Evolutionary conservation across 2,888 invertebrate species (phyloP), one percentile per base, ranked within the genome.

Genomic region (Ramazzottius varieornatus): DNA sequence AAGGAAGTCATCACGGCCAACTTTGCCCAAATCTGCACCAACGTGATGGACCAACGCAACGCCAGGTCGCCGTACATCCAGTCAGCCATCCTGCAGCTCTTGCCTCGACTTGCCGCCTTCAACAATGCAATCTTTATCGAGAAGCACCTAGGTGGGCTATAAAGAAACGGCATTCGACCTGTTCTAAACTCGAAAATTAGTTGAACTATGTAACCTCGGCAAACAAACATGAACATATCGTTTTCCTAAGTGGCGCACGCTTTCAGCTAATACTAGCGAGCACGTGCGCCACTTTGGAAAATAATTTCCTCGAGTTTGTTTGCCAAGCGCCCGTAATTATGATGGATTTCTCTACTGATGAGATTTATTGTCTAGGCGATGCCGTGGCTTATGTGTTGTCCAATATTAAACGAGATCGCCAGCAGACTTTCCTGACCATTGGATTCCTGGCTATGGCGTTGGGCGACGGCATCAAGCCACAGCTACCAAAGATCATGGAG

Each of bases 41-140:
- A 86, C 77, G 85, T 90, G 1, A 81, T 93, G 77, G 82, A 83
- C 46, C 88, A 90, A 72, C 81, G 86, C 67, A 71, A 69, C 65
- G 83, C 85, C 0, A 83, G 85, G 70, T 86, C 84, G 65, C 79
- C 82, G 2, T 84, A 87, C 73, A 86, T 93, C 32, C 92, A 93
- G 70, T 86, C 88, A 73, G 84, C 86, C 0, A 76, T 98, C 20
- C 81, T 94, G 66, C 83, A 84, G 46, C 82, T 96, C 64, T 79
- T 96, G 67, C 96, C 96, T 0, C 81, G 93, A 69, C 77, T 94
- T 65, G 93, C 92, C 2, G 90, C 93, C n/a, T 92, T 94, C 72
- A 85, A 90, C 74, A 85, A 84, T 67, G 83, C 84, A 2, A 81
- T 82, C 66, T 94, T 93, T 73, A 82, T 85, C 0, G 80, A 81